These are phyloP conservation scores for Leptopilina boulardi DNA, from an alignment of 1,140 invertebrate species.

Conservation along the genomic window DNA sequence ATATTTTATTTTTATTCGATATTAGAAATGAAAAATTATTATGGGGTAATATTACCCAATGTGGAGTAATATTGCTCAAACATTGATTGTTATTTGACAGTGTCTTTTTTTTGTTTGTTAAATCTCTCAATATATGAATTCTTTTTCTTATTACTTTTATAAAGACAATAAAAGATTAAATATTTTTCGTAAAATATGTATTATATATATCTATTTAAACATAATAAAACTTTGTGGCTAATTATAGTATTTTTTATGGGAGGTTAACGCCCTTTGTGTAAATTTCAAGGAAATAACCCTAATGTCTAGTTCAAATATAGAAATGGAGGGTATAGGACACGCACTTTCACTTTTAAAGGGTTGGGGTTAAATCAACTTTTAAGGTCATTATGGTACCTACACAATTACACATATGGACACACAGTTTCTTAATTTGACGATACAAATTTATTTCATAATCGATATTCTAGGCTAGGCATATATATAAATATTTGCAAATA, in stretches of 20 bases:
- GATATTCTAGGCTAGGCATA: slow-evolving; percentile 25
- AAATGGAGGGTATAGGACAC: background rate
- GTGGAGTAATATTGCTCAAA: too few species aligned
- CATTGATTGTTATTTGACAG: too few species aligned
- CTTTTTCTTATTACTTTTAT: too few species aligned
- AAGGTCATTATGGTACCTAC: background rate
- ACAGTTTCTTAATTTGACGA: slow-evolving; percentile 19
- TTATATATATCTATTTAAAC: too few species aligned
- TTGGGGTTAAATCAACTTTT: background rate
- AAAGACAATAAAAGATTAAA: too few species aligned
- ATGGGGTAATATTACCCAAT: too few species aligned
- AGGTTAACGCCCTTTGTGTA: background rate
- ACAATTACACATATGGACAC: background rate
- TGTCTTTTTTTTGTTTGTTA: too few species aligned
- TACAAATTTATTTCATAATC: slow-evolving; percentile 41
- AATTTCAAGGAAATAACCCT: background rate
- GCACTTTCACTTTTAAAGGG: background rate
- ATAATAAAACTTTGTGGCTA: background rate
- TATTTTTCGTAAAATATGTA: too few species aligned
- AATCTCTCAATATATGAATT: too few species aligned
- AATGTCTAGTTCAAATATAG: background rate
- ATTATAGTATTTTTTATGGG: background rate
- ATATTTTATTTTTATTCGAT: too few species aligned
- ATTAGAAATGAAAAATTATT: too few species aligned
- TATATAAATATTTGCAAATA: slow-evolving; percentile 27